Evolutionary conservation across 2,797 vertebrate species (phyloP).

Genomic region (Glossophaga mutica): DNA sequence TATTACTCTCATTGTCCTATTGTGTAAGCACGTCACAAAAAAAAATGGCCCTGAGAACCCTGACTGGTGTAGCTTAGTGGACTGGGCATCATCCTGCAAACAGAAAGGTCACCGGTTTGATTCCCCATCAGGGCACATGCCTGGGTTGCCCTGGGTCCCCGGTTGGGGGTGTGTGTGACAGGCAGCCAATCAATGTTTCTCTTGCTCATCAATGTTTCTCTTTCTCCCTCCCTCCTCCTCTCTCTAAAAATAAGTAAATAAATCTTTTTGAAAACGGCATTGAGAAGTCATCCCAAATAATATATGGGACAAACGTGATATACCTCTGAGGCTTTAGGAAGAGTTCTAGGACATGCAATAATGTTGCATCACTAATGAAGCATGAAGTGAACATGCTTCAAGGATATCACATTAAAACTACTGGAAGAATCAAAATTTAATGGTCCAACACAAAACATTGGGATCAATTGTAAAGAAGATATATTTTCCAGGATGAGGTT

Average conservation of each 20-base stretch:
- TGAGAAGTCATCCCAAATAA: background rate
- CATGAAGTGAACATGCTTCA: background rate
- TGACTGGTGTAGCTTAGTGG: too few relatives aligned
- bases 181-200: too few relatives aligned
- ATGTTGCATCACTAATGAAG: constrained; percentile 33
- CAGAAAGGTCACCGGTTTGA: too few relatives aligned
- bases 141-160: too few relatives aligned
- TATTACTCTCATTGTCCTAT: background rate
- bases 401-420: background rate
- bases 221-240: too few relatives aligned
- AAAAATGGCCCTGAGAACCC: background rate
- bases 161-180: too few relatives aligned
- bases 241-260: too few relatives aligned
- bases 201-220: too few relatives aligned
- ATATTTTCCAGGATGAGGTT: background rate
- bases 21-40: background rate
- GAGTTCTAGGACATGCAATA: background rate
- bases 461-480: background rate
- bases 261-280: too few relatives aligned
- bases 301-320: background rate
- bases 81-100: too few relatives aligned
- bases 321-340: background rate
- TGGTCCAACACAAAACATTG: background rate
- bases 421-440: constrained; percentile 30
- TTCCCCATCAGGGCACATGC: too few relatives aligned